Percentiles rank a stretch among this genome's conserved stretches.
Conservation (phyloP, 2,113 vertebrate species). For the Proteles cristata region DNA sequence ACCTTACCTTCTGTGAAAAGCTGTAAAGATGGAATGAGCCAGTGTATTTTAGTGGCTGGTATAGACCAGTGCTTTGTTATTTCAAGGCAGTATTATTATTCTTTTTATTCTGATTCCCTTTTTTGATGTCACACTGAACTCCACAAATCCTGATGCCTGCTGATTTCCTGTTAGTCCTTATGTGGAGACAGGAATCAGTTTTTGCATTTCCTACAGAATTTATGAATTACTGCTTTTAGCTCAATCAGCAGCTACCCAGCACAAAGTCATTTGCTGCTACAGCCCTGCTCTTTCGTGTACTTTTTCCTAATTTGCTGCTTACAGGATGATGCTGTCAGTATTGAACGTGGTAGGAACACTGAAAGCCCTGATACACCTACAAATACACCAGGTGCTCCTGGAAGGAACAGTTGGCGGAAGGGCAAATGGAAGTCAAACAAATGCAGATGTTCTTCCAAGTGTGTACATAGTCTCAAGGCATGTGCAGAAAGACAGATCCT, state of each 20-base stretch:
- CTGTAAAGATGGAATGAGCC: neutral
- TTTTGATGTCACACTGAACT: too few species aligned
- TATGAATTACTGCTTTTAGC: neutral
- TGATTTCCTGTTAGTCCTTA: slow-evolving; percentile 19
- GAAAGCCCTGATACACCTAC: slow-evolving; percentile 98
- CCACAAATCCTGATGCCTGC: neutral
- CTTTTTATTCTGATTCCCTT: neutral
- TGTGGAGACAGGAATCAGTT: neutral
- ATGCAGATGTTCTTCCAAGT: slow-evolving; percentile 99
- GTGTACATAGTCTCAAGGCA: slow-evolving; percentile 98
- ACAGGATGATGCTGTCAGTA: slow-evolving; percentile 96
- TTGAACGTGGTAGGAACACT: slow-evolving; percentile 95
- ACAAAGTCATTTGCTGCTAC: slow-evolving; percentile 30
- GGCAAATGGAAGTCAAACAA: slow-evolving; percentile 99
- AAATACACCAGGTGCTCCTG: slow-evolving; percentile 96
- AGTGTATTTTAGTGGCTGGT: neutral
- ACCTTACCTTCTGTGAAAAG: neutral
- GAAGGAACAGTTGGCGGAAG: slow-evolving; percentile 99
- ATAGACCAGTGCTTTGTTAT: neutral
- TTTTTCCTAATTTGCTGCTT: slow-evolving; percentile 67
- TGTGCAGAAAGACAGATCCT: slow-evolving; percentile 50
- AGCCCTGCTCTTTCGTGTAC: neutral
- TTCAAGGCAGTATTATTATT: neutral
- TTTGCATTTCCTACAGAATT: slow-evolving; percentile 29
- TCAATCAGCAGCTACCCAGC: neutral